These are phyloP conservation scores for Macrostomum lignano DNA, from an alignment of 1,140 invertebrate species.

Conservation along the genomic window DNA sequence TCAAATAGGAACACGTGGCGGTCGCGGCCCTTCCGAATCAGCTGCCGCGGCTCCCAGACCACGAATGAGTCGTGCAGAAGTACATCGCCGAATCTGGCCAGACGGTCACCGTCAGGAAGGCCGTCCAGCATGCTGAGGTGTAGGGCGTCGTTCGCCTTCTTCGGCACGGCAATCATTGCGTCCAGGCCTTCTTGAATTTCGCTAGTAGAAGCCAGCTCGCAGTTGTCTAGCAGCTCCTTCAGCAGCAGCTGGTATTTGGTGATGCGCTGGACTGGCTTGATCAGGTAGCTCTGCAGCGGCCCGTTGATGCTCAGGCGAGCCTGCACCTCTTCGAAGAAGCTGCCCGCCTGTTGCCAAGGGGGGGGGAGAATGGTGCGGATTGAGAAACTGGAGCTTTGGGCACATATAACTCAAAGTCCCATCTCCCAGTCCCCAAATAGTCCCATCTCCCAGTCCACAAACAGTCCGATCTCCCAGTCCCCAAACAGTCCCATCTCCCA, in stretches of 20 bases:
- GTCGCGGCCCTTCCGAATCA: conserved; percentile 77
- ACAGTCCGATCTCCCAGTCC: too few species aligned
- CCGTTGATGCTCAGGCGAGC: conserved; percentile 70
- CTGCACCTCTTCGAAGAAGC: conserved; percentile 59
- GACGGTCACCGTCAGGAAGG: conserved; percentile 6
- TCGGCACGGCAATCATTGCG: conserved; percentile 91
- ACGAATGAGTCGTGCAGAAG: conserved; percentile 51
- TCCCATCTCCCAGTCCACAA: too few species aligned
- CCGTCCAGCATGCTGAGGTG: conserved; percentile 81
- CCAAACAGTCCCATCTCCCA: too few species aligned
- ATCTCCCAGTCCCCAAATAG: too few species aligned
- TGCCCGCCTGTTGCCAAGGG: conserved; percentile 1
- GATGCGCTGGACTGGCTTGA: conserved; percentile 92
- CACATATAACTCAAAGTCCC: too few species aligned
- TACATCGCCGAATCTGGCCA: conserved; percentile 29
- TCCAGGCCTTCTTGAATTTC: conserved; percentile 73
- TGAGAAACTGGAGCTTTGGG: too few species aligned
- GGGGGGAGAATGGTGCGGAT: too few species aligned
- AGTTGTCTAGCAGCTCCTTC: conserved; percentile 75
- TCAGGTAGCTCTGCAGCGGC: conserved; percentile 77
- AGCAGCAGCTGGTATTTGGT: conserved; percentile 91
- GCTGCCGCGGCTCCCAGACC: conserved; percentile 83
- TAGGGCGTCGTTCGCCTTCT: conserved; percentile 96
- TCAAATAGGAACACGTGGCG: conserved; percentile 94
- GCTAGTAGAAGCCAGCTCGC: conserved; percentile 51